A percentile compares a stretch with the other conserved stretches of the same genome.
phyloP scores from a whole-genome alignment of 2,888 invertebrate genomes.

The Troilus luridus region DNA sequence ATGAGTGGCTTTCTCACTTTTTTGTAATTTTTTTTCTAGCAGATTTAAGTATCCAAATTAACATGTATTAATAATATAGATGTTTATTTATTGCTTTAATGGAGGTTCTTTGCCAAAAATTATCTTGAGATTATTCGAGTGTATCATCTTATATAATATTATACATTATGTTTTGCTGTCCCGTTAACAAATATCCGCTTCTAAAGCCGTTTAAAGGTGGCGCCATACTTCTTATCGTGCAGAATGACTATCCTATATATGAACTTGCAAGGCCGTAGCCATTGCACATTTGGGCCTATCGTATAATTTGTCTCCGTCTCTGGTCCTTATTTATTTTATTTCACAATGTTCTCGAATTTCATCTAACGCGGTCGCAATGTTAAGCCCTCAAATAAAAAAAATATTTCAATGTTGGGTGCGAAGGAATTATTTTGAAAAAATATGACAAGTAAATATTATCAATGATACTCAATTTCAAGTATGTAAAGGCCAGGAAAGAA shows the following conservation, averaged over 20 bases:
- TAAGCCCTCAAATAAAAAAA: background rate
- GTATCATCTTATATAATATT: no score
- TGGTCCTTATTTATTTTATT: background rate
- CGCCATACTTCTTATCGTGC: slow-evolving; percentile 21
- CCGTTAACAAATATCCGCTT: background rate
- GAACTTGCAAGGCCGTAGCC: background rate
- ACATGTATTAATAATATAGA: no score
- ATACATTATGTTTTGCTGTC: no score
- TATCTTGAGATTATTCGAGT: no score
- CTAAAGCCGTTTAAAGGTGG: background rate
- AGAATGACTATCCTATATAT: slow-evolving; percentile 22
- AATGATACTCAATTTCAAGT: no score
- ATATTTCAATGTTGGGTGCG: background rate
- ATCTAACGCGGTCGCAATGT: background rate
- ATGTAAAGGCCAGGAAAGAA: no score
- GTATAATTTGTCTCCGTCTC: background rate
- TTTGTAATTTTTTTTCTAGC: no score
- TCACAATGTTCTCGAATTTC: background rate
- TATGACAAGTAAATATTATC: no score
- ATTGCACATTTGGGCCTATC: background rate
- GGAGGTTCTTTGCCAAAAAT: no score
- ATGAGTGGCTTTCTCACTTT: no score
- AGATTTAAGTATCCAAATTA: no score
- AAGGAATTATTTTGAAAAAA: background rate
- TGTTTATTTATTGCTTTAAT: no score